Evolutionary conservation across 2,113 vertebrate species (phyloP), one percentile per base, ranked within the genome.

Genomic region (Oenanthe melanoleuca): DNA sequence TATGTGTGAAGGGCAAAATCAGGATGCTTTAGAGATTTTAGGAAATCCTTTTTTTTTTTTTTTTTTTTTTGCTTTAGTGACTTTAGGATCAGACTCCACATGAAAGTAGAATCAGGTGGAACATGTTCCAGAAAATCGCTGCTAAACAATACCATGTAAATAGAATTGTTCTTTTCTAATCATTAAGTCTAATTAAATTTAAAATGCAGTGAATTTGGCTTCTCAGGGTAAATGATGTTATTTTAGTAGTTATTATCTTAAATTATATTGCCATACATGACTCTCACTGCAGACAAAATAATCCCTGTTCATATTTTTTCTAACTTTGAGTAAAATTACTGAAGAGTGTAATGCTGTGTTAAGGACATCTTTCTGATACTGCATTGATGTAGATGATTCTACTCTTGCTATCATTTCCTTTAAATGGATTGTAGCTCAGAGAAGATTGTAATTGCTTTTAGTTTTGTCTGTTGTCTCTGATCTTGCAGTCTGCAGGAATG

Each of bases 131-230:
- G 60, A 91, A 89, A 89, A 55, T 67, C 7, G 12, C 60, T 2
- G 1, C 60, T 93, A 29, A 92, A 89, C 89, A 94, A 55, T 94
- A 25, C 44, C 25, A 31, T 72, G 23, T 81, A 91, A 84, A 85
- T 63, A 87, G 69, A 82, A 59, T 92, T 92, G 83, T 94, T 96
- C 72, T 94, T 71, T 88, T 92, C 72, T 59, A 92, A 26, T 73
- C 84, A 94, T 93, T 96, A 95, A 65, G 83, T 77, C 38, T 88
- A 87, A 95, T 93, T 85, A 95, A 81, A 47, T 33, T 85, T 85
- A 59, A 81, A 57, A 93, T 93, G 80, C 82, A 42, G 23, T 91
- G 55, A 85, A 69, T 91, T 94, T 94, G 70, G 73, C 66, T 72
- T 93, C 65, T 87, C 37, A 72, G 55, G 5, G 24, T 93, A 88